Percentiles rank a stretch among this genome's conserved stretches.
phyloP scores from a whole-genome alignment of 2,113 vertebrate genomes.

The Platysternon megacephalum region DNA sequence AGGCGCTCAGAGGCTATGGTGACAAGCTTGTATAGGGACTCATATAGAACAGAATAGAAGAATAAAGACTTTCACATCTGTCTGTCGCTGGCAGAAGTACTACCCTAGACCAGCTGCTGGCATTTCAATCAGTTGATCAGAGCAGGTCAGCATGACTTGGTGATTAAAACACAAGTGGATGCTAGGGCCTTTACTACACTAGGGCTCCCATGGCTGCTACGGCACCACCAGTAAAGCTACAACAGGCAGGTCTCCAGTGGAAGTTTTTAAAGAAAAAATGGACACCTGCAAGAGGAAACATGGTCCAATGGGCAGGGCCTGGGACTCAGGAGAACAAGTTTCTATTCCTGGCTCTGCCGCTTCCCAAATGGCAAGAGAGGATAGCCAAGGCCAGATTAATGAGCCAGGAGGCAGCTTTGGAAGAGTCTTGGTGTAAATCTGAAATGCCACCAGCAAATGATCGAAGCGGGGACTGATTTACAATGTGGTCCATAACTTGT shows the following conservation, averaged over 20 bases:
- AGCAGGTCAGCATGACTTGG: neutral
- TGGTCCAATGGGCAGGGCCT: neutral
- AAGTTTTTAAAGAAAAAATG: neutral
- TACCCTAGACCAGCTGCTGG: neutral
- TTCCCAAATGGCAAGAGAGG: neutral
- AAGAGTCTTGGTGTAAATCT: neutral
- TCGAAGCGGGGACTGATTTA: neutral
- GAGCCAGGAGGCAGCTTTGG: neutral
- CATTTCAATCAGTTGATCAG: neutral
- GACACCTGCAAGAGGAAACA: neutral
- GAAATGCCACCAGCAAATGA: neutral
- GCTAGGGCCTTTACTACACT: neutral
- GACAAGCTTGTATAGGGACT: neutral
- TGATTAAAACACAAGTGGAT: neutral
- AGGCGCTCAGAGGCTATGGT: neutral
- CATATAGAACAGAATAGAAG: neutral
- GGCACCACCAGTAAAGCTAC: neutral
- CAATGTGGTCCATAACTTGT: neutral
- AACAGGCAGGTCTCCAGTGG: neutral
- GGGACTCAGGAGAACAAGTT: neutral
- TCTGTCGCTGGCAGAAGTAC: neutral
- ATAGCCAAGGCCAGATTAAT: neutral
- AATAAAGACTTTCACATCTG: neutral
- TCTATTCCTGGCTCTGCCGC: neutral
- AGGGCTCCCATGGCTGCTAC: neutral